Conservation (phyloP, 2,797 vertebrate species). For the Balearica regulorum region DNA sequence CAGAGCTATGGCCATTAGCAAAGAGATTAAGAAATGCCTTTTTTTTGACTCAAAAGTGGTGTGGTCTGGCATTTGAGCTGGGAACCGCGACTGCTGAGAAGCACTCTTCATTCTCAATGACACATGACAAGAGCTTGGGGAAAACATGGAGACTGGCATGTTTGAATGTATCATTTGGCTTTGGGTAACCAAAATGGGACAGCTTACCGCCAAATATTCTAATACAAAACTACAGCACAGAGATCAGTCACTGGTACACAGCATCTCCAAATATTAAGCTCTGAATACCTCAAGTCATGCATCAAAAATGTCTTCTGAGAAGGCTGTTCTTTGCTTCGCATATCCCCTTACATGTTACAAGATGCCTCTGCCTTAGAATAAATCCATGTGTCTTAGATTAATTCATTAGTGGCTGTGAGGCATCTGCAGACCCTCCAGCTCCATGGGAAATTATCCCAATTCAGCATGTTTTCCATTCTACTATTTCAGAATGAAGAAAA, state of each 20-base stretch:
- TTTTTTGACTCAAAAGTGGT: neutral
- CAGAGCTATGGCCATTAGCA: conserved; percentile 6
- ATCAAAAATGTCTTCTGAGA: neutral
- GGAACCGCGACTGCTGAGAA: neutral
- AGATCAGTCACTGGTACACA: neutral
- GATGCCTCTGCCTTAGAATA: neutral
- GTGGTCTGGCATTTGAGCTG: neutral
- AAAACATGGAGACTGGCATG: neutral
- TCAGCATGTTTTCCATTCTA: neutral
- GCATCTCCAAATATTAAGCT: neutral
- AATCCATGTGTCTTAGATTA: neutral
- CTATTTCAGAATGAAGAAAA: neutral
- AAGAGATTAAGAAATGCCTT: neutral
- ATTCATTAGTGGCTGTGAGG: neutral
- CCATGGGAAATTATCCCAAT: neutral
- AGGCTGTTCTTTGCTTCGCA: neutral
- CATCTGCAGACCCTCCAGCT: neutral
- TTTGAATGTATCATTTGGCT: neutral
- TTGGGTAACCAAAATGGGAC: neutral
- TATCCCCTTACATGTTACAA: neutral
- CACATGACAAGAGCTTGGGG: neutral
- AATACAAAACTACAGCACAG: neutral
- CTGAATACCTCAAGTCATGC: neutral
- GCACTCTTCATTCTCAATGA: neutral
- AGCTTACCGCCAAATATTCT: neutral